phyloP scores from a whole-genome alignment of 2,797 vertebrate genomes.

The Neosilurus hyrtlii region DNA sequence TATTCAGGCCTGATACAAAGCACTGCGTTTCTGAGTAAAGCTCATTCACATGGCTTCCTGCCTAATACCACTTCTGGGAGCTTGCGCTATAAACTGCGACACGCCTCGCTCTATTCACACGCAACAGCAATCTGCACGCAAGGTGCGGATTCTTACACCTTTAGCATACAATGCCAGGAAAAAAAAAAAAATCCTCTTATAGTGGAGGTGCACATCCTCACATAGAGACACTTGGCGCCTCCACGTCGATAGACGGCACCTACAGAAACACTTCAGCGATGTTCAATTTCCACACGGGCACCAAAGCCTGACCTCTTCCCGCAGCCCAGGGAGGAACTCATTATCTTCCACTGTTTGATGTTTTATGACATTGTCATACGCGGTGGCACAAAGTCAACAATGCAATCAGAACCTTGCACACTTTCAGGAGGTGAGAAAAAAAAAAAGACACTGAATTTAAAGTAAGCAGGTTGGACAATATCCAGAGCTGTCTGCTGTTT shows the following conservation, averaged over 20 bases:
- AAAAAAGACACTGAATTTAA: background rate
- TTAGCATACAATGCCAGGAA: slow-evolving; percentile 7
- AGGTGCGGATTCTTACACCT: slow-evolving; percentile 32
- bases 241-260: background rate
- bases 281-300: slow-evolving; percentile 12
- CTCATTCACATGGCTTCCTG: background rate
- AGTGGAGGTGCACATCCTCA: slow-evolving; percentile 1
- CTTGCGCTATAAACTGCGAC: slow-evolving; percentile 17
- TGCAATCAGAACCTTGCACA: background rate
- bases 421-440: too few relatives aligned
- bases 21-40: background rate
- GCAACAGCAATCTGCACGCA: slow-evolving; percentile 33
- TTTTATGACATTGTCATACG: slow-evolving; percentile 13
- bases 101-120: slow-evolving; percentile 19
- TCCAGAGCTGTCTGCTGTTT: background rate
- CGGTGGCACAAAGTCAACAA: slow-evolving; percentile 17
- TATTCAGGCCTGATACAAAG: background rate
- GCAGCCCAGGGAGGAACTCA: background rate
- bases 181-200: background rate
- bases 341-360: slow-evolving; percentile 9
- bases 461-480: background rate
- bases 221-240: background rate
- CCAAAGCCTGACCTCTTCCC: background rate
- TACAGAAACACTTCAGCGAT: slow-evolving; percentile 6
- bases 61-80: background rate